Evolutionary conservation across 1,140 invertebrate genomes (phyloP), one percentile per base, ranked within the genome.

Genomic region (Zaprionus lachaisei): DNA sequence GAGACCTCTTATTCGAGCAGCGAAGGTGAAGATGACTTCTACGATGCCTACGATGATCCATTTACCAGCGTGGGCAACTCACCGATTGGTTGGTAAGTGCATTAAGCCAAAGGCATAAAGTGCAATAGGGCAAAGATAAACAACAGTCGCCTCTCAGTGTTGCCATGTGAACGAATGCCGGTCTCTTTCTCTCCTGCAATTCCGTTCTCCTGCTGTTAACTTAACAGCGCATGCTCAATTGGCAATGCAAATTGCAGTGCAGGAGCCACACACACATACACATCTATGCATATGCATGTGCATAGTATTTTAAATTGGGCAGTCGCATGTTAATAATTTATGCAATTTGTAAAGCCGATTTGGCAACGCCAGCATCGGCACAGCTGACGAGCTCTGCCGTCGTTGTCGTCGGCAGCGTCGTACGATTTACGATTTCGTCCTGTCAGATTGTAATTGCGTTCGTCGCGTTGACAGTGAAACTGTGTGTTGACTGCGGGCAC

Each of bases 1-100:
- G 97, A 97, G 87, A 98, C 96, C 58, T 99, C 98, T 1, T 99
- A 99, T 93, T 99, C 98, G 0, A 98, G 97, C 87, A 99, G 98
- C 41, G 98, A 99, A 92, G 98, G 98, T 82, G 98, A 99, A 90
- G 98, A 99, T 77, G 98, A 99, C 93, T 99, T 98, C 93, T 99
- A 96, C 92, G 98, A 99, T 94, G 98, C 98, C 9, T 96, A 97
- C 77, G 97, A 98, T 81, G 95, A 95, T 77, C 95, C 95, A 12
- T 95, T 95, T 74, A 93, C 92, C 28, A 94, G 92, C 79, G 72
- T 92, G 78, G 64, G 92, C 75, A 89, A 93, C 80, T 85, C 94
- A 70, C 81, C 94, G 51, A 93, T 94, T 58, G 94, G 93, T 93
- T 92, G 92, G 92, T 92, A 77, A 92, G 92, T 92, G 55, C 56